Evolutionary conservation across 1,140 invertebrate species (phyloP).

Genomic region (Heliothis subflexa): DNA sequence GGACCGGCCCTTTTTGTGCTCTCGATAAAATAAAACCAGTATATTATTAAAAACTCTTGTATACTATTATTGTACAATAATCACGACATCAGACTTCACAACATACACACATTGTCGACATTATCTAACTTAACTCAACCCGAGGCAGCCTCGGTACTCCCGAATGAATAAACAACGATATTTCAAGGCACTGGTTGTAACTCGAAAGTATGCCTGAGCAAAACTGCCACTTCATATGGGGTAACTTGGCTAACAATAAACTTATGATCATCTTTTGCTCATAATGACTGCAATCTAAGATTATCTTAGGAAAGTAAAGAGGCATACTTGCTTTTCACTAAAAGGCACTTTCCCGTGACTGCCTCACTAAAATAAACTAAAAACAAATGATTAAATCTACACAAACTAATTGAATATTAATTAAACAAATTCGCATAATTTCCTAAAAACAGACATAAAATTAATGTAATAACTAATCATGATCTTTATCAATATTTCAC

Average conservation of each 20-base stretch:
- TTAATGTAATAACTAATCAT: neutral
- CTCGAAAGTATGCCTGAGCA: neutral
- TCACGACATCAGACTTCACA: conserved; percentile 18
- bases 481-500: conserved; percentile 11
- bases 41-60: conserved; percentile 35
- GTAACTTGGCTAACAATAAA: too few relatives aligned
- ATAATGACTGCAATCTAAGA: neutral
- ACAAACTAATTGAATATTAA: conserved; percentile 14
- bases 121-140: conserved; percentile 4
- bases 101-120: conserved; percentile 1
- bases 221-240: too few relatives aligned
- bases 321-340: neutral
- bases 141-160: neutral
- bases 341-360: conserved; percentile 27
- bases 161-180: neutral
- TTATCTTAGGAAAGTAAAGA: neutral
- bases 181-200: neutral
- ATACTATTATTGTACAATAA: conserved; percentile 46
- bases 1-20: too few relatives aligned
- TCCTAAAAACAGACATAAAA: neutral
- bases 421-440: conserved; percentile 1
- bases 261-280: too few relatives aligned
- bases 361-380: conserved; percentile 20
- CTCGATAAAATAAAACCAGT: conserved; percentile 4
- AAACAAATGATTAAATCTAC: conserved; percentile 42